These are phyloP conservation scores for Piaya cayana DNA, from an alignment of 2,113 vertebrate genomes.

Conservation along the genomic window DNA sequence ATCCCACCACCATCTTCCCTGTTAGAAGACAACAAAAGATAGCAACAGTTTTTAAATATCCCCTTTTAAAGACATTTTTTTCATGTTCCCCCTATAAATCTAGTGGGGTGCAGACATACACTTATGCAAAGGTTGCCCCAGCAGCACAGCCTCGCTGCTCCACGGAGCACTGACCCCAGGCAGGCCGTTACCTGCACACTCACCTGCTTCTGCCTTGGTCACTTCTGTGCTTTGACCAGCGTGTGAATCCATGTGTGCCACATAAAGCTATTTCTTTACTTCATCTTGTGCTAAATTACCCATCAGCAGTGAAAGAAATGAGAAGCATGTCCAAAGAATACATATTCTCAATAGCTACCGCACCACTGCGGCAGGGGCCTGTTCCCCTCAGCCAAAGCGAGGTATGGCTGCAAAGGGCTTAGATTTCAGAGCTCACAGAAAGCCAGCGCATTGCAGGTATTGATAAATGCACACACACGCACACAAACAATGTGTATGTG, in stretches of 20 bases:
- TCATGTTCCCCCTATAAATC: background rate
- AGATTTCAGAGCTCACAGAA: background rate
- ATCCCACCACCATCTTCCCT: background rate
- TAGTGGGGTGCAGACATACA: background rate
- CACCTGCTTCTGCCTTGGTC: background rate
- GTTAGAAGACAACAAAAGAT: background rate
- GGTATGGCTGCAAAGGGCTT: background rate
- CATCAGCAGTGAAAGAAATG: background rate
- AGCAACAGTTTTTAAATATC: background rate
- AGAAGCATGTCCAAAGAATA: background rate
- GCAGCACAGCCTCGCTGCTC: background rate
- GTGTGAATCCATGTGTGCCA: background rate
- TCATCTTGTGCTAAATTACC: background rate
- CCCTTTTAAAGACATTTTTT: no score
- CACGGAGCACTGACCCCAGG: background rate
- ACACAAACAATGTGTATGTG: background rate
- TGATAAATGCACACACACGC: fast-evolving
- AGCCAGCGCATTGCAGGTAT: fast-evolving
- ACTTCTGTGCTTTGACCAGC: background rate
- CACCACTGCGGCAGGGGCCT: background rate
- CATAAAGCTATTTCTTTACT: background rate
- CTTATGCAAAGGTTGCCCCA: background rate
- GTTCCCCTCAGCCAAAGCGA: background rate
- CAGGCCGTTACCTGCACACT: fast-evolving
- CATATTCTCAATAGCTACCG: background rate